Conservation (phyloP, 2,113 vertebrate species). For the Tonatia bakeri region DNA sequence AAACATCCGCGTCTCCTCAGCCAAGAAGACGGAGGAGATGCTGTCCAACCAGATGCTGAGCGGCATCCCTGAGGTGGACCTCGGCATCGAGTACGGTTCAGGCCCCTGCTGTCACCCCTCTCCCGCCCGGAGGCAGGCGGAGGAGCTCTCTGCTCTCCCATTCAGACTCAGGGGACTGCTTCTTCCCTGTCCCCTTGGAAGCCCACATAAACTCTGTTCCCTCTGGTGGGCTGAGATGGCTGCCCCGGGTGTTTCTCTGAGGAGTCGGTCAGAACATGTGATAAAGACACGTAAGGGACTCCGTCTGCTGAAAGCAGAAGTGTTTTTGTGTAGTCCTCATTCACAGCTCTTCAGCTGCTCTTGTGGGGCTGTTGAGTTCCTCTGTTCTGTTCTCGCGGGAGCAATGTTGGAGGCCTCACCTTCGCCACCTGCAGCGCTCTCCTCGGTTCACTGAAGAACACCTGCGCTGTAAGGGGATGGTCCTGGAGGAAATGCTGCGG, state of each 20-base stretch:
- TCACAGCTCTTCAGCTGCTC: background rate
- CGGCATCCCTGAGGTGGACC: conserved; percentile 96
- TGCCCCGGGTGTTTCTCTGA: background rate
- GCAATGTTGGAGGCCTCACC: background rate
- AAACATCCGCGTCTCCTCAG: conserved; percentile 94
- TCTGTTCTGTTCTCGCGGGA: background rate
- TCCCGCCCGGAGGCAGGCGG: background rate
- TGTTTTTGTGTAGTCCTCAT: background rate
- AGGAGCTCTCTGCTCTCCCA: background rate
- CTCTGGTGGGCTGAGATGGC: background rate
- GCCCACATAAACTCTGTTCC: background rate
- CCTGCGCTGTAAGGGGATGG: background rate
- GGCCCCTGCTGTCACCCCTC: fast-evolving
- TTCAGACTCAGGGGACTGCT: background rate
- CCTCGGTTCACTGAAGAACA: background rate
- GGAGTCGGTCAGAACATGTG: background rate
- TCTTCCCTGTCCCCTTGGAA: background rate
- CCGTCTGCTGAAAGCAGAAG: background rate
- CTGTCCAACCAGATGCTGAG: conserved; percentile 99
- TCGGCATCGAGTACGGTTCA: conserved; percentile 93
- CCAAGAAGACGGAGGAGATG: conserved; percentile 99
- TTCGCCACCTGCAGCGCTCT: fast-evolving
- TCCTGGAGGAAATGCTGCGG: background rate
- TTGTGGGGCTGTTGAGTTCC: background rate
- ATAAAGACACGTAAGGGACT: background rate